Evolutionary conservation across 2,113 vertebrate species (phyloP), one percentile per base, ranked within the genome.

Genomic region (Lichenostomus cassidix): DNA sequence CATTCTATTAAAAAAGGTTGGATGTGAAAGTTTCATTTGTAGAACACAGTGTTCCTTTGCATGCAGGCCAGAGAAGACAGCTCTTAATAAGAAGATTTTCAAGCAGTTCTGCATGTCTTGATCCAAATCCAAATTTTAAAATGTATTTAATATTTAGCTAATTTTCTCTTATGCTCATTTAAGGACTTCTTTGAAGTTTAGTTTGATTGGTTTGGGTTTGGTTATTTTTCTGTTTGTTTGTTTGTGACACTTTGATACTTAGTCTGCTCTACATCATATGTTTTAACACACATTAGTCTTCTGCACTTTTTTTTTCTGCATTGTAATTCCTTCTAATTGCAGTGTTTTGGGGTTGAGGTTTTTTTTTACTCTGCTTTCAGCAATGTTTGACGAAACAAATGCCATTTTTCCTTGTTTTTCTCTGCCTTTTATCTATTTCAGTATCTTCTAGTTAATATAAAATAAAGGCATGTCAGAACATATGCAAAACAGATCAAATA

Each of bases 201-300:
- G 1, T 64, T 71, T 87, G 12, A 12, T 44, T 53, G 2, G 0
- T 15, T 75, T 19, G 3, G 3, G 0, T 37, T 37, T n/a, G n/a
- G 0, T 3, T 68, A 29, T 47, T 33, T n/a, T 39, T 29, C 11
- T n/a, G 16, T 53, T 52, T 49, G 5, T 2, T 67, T 85, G 3
- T 2, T 64, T 89, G 31, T 68, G 8, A 28, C 39, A 52, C 15
- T 70, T 67, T 58, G 23, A 7, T 35, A 33, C 5, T 70, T 47
- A 39, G 3, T 39, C 49, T 63, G 6, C 3, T 76, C 50, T 68
- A 37, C 5, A 41, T 41, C 13, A 1, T 3, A 6, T 63, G 0
- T 28, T 49, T 63, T 49, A 55, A n/a, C 24, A 56, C 11, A 74
- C 0, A 22, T 25, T 39, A 70, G 5, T 10, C 15, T 55, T 79